These are phyloP conservation scores for Solen grandis DNA, from an alignment of 1,140 invertebrate species.

Conservation along the genomic window DNA sequence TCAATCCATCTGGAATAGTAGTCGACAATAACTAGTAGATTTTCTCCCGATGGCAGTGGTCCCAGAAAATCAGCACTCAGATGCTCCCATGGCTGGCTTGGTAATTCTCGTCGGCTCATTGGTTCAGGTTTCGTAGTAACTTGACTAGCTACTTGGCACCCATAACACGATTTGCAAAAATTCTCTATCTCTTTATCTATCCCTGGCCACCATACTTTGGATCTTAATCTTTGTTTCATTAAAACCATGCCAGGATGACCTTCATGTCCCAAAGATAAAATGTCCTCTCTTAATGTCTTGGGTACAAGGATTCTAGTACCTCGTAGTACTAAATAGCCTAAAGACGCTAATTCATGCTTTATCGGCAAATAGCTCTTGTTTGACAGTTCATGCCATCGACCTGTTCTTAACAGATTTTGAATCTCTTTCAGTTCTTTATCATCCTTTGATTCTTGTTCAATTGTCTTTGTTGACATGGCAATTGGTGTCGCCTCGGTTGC, in stretches of 20 bases:
- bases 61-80: slow-evolving; percentile 2
- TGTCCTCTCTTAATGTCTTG: too few species aligned
- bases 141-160: slow-evolving; percentile 56
- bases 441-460: not conserved
- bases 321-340: not conserved
- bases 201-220: slow-evolving; percentile 61
- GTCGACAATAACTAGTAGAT: slow-evolving; percentile 55
- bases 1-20: slow-evolving; percentile 48
- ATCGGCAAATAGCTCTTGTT: slow-evolving; percentile 4
- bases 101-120: slow-evolving; percentile 30
- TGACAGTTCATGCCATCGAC: not conserved
- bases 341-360: too few species aligned
- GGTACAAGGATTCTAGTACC: too few species aligned
- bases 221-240: slow-evolving; percentile 52
- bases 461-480: slow-evolving; percentile 35
- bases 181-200: slow-evolving; percentile 65
- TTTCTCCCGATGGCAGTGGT: slow-evolving; percentile 50
- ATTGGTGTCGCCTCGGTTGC: slow-evolving; percentile 18
- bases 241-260: slow-evolving; percentile 2
- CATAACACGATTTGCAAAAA: slow-evolving; percentile 55
- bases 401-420: not conserved
- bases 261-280: not conserved
- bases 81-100: slow-evolving; percentile 14
- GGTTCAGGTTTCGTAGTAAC: slow-evolving; percentile 11
- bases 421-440: not conserved